Base-by-base conservation (phyloP, 1,140 invertebrate genomes). In the Drosophila arizonae region DNA sequence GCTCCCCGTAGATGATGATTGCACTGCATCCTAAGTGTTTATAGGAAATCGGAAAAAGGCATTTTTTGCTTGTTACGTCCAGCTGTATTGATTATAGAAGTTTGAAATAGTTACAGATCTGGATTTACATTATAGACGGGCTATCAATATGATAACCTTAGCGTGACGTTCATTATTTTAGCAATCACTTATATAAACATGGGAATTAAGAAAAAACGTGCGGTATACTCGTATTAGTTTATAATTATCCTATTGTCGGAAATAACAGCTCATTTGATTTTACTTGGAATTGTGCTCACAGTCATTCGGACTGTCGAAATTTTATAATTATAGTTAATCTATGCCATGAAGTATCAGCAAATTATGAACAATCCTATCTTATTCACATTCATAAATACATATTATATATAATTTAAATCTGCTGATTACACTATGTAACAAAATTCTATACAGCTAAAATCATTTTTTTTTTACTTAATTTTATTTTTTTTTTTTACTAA, bases 1-100 rank as follows among this genome's bases (percentile, higher is more conserved):
- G 56, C 66, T 36, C 13, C 60, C 58, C 50, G 41, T 10, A 17
- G 13, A 10, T 17, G 24, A n/a, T 46, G 28, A 33, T 65, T 56
- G 0, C 51, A 24, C 30, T 78, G 55, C 82, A 87, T 86, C 26
- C 48, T 78, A 13, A 28, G 17, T 30, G 48, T 46, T n/a, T 39
- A 39, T 26, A 8, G 13, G 45, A 62, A 26, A 57, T 45, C n/a
- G 36, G 13, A 33, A 36, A 24, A 41, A n/a, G 2, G 8, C 33
- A 56, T 56, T 8, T 2, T 56, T 21, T 39, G 52, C 21, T 54
- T 6, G 17, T n/a, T 45, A 15, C 1, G 9, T n/a, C 5, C 39
- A 11, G 4, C 52, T 39, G 2, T 3, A 45, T 21, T 9, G 33
- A 46, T 2, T 6, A 36, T 2, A 39, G 3, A 39, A 39, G 11